Base-by-base conservation (phyloP, 2,797 vertebrate species). In the Heliangelus exortis region DNA sequence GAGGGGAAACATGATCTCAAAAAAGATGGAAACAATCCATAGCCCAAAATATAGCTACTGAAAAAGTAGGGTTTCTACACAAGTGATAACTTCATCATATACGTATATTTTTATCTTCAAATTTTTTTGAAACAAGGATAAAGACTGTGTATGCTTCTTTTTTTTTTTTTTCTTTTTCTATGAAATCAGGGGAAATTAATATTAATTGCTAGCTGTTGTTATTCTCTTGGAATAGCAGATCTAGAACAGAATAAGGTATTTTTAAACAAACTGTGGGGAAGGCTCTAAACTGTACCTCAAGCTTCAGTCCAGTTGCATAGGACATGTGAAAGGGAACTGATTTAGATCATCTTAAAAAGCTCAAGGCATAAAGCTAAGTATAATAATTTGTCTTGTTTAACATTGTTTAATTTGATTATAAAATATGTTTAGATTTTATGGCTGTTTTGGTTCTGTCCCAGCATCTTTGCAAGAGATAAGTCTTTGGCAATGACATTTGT, bases 391-490 rank as follows among this genome's bases (percentile, higher is more conserved):
- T 89, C 89, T 92, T 91, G 58, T 85, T 94, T 93, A 92, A 72
- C 41, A 85, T 87, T 87, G 55, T 82, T 90, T 93, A 89, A 93
- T 89, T 91, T 94, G 82, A 92, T 95, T 89, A 85, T 95, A 85
- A 95, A 72, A 41, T 95, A 92, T 48, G n/a, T 75, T 89, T 85
- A 59, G 45, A 59, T 89, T 90, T 95, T 89, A 87, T 80, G 43
- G 26, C 68, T 90, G 17, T 58, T 82, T 93, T 89, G 87, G 54
- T 96, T 87, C 65, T 75, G 47, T 91, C 78, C 78, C 78, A 93
- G 57, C 20, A 61, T 89, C 63, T 83, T 86, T 76, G 43, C 41
- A 80, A 84, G 45, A 90, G 36, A 48, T 66, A 91, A 68, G 73
- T 96, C 90, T 91, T 95, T 82, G 55, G 25, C 53, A 74, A 11